Percentiles rank a stretch among this genome's conserved stretches.
Evolutionary conservation across 2,888 invertebrate genomes (phyloP).

Genomic region (Nineta flava): DNA sequence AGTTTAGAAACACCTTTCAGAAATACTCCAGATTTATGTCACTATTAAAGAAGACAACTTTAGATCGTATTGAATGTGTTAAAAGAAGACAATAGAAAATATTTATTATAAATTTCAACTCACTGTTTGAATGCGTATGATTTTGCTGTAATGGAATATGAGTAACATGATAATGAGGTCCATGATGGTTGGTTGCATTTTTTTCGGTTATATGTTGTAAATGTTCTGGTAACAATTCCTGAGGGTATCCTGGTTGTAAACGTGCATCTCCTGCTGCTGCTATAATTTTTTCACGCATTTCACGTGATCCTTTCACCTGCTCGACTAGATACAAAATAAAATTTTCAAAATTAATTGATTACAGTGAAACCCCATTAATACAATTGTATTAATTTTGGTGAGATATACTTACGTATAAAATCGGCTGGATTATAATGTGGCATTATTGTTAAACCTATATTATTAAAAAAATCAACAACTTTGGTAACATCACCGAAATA

Average conservation of each 20-base stretch:
- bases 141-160: slow-evolving; percentile 4
- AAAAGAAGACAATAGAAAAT: too few species aligned
- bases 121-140: slow-evolving; percentile 1
- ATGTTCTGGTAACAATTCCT: slow-evolving; percentile 28
- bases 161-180: slow-evolving; percentile 1
- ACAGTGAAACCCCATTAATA: background rate
- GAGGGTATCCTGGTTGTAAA: slow-evolving; percentile 38
- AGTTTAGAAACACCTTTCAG: too few species aligned
- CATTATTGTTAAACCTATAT: slow-evolving; percentile 51
- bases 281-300: slow-evolving; percentile 49
- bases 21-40: too few species aligned
- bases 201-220: slow-evolving; percentile 2
- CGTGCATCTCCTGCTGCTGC: slow-evolving; percentile 45
- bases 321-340: slow-evolving; percentile 39
- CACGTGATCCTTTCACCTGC: slow-evolving; percentile 53
- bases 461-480: slow-evolving; percentile 55
- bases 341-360: too few species aligned
- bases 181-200: background rate
- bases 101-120: too few species aligned
- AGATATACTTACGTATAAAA: slow-evolving; percentile 48
- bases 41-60: too few species aligned
- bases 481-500: slow-evolving; percentile 58
- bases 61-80: too few species aligned
- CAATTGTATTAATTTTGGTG: background rate
- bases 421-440: slow-evolving; percentile 76